Evolutionary conservation across 1,140 invertebrate genomes (phyloP).

Genomic region (Drusus annulatus): DNA sequence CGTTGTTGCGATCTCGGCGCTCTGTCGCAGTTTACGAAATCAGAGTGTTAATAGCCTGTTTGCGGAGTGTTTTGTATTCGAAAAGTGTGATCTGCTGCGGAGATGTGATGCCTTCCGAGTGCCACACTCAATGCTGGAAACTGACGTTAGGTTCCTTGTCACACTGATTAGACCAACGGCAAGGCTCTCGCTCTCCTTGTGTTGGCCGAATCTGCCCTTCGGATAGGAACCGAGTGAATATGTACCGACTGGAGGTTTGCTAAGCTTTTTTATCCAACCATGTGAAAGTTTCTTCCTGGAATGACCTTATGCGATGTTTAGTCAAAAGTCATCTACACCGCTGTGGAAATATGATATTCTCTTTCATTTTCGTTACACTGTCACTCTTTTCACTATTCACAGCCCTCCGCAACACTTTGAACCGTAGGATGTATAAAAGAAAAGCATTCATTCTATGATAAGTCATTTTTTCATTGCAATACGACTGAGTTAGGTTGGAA

Average conservation of each 20-base stretch:
- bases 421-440: background rate
- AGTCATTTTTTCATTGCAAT: background rate
- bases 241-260: slow-evolving; percentile 30
- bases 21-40: slow-evolving; percentile 8
- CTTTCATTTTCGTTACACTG: background rate
- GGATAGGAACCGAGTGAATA: background rate
- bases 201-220: background rate
- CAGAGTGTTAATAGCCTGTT: slow-evolving; percentile 32
- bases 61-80: background rate
- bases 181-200: background rate
- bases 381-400: background rate
- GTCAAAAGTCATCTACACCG: background rate
- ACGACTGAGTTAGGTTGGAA: background rate
- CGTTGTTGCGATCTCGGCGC: slow-evolving; percentile 11
- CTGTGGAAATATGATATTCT: slow-evolving; percentile 26
- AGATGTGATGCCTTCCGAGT: slow-evolving; percentile 39
- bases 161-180: slow-evolving; percentile 3
- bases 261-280: slow-evolving; percentile 33
- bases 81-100: slow-evolving; percentile 18
- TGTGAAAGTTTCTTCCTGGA: slow-evolving; percentile 42
- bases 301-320: slow-evolving; percentile 39
- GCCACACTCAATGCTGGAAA: slow-evolving; percentile 37
- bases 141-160: slow-evolving; percentile 43
- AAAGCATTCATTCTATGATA: background rate
- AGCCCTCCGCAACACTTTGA: background rate